Evolutionary conservation across 2,113 vertebrate species (phyloP).

Genomic region (Chionis minor): DNA sequence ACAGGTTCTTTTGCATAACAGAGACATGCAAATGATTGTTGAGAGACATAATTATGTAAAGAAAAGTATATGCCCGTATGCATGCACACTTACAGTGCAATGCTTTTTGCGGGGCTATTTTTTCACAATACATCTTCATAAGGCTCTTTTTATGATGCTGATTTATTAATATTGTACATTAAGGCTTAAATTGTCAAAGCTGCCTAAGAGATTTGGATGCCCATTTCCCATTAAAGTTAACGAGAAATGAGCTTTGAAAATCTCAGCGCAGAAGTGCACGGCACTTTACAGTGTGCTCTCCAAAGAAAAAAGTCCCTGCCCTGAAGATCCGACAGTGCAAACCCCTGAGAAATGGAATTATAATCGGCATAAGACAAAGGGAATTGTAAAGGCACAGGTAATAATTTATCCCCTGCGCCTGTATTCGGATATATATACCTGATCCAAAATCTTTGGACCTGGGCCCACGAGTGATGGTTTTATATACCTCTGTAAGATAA

Average conservation of each 20-base stretch:
- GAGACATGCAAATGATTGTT: conserved; percentile 57
- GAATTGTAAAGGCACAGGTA: not conserved
- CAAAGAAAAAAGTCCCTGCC: conserved; percentile 41
- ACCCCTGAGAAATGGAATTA: not conserved
- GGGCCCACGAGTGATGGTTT: not conserved
- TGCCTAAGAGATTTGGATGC: conserved; percentile 68
- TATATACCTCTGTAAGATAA: conserved; percentile 22
- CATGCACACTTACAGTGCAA: not conserved
- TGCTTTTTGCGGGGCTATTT: not conserved
- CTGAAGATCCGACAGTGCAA: conserved; percentile 1
- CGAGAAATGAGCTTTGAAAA: conserved; percentile 66
- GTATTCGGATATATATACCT: not conserved
- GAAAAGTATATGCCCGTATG: conserved; percentile 24
- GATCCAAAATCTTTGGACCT: conserved; percentile 27
- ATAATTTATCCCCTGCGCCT: not conserved
- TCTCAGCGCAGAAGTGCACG: conserved; percentile 14
- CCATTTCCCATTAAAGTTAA: conserved; percentile 71
- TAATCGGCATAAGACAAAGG: not conserved
- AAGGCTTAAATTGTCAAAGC: conserved; percentile 66
- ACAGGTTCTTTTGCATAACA: conserved; percentile 49
- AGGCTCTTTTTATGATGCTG: conserved; percentile 56
- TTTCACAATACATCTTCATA: conserved; percentile 50
- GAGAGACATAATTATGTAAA: conserved; percentile 33
- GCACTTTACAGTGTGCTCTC: conserved; percentile 34
- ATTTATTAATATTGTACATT: conserved; percentile 69